These are phyloP conservation scores for Andrena marginata DNA, from an alignment of 2,888 invertebrate genomes.

Conservation along the genomic window DNA sequence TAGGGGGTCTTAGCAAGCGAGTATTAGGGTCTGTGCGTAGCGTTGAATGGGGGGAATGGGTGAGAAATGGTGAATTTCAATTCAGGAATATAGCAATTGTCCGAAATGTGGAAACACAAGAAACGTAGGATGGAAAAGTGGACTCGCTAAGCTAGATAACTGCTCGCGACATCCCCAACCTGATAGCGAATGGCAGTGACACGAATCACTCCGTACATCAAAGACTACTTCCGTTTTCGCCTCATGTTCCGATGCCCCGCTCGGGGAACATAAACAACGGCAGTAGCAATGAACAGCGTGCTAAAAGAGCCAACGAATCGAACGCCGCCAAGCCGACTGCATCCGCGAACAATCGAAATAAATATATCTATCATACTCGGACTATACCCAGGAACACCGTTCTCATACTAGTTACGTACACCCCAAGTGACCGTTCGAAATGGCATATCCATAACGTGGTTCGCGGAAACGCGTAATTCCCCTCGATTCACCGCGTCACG, in stretches of 20 bases:
- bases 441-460: slow-evolving; percentile 26
- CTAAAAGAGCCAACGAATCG: not conserved
- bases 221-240: slow-evolving; percentile 8
- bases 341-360: not conserved
- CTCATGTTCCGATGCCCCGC: not conserved
- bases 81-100: no score
- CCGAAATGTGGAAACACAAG: no score
- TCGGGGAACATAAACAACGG: slow-evolving; percentile 31
- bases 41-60: no score
- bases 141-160: not conserved
- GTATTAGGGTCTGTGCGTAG: no score
- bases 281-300: not conserved
- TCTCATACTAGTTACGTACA: not conserved
- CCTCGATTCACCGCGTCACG: slow-evolving; percentile 22
- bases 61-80: no score
- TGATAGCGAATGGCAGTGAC: not conserved
- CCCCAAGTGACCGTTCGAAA: slow-evolving; percentile 2
- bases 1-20: not conserved
- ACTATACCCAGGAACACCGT: no score
- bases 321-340: not conserved
- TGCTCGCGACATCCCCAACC: not conserved
- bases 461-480: slow-evolving; percentile 13
- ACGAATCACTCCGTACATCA: slow-evolving; percentile 10
- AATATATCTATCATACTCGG: not conserved
- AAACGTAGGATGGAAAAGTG: not conserved